phyloP scores from a whole-genome alignment of 2,797 vertebrate species.

The Protonibea diacanthus region DNA sequence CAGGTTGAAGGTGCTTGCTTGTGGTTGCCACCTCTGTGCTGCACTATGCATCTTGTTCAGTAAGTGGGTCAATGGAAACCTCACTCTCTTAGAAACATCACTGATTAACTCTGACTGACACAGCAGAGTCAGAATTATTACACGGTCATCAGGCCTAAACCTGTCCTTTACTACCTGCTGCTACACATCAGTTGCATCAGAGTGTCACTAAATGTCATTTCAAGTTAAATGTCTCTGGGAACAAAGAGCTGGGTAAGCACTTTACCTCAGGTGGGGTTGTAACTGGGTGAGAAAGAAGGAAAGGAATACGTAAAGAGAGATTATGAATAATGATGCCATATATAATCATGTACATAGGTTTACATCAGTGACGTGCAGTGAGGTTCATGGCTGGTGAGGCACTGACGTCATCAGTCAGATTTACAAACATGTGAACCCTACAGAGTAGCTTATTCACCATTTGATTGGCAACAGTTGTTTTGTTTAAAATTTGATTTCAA shows the following conservation, averaged over 20 bases:
- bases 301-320: not conserved
- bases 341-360: not conserved
- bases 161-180: slow-evolving; percentile 32
- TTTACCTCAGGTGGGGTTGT: not conserved
- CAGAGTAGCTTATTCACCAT: too few relatives aligned
- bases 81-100: slow-evolving; percentile 40
- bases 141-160: slow-evolving; percentile 27
- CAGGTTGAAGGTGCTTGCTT: not conserved
- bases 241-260: slow-evolving; percentile 43
- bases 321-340: slow-evolving; percentile 1
- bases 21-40: not conserved
- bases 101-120: slow-evolving; percentile 64
- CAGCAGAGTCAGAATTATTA: slow-evolving; percentile 36
- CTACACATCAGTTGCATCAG: slow-evolving; percentile 38
- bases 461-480: too few relatives aligned
- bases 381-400: too few relatives aligned
- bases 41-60: not conserved
- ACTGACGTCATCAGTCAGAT: too few relatives aligned
- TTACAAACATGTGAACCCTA: too few relatives aligned
- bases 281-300: not conserved
- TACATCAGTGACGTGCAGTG: too few relatives aligned
- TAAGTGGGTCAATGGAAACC: slow-evolving; percentile 49
- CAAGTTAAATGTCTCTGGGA: slow-evolving; percentile 41
- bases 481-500: too few relatives aligned
- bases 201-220: slow-evolving; percentile 45